Evolutionary conservation across 2,888 invertebrate species (phyloP).

Genomic region (Ornithoptera alexandrae): DNA sequence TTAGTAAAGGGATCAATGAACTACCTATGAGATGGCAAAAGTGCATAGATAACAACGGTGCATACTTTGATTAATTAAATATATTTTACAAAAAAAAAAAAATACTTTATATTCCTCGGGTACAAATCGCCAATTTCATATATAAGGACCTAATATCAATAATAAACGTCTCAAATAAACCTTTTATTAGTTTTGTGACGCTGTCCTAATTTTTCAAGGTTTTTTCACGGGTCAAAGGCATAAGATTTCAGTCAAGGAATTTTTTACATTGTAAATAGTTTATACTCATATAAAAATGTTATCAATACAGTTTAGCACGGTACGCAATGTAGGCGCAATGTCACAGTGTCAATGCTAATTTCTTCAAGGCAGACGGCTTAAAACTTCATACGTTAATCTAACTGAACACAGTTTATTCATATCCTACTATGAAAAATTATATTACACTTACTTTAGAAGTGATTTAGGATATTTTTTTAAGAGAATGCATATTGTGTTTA

Average conservation of each 20-base stretch:
- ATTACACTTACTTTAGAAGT: background rate
- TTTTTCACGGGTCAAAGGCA: slow-evolving; percentile 4
- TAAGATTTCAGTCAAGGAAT: slow-evolving; percentile 19
- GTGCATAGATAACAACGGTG: no score
- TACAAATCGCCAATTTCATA: no score
- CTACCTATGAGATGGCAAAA: no score
- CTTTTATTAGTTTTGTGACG: background rate
- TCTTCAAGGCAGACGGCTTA: slow-evolving; percentile 26
- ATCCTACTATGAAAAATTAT: background rate
- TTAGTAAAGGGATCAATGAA: no score
- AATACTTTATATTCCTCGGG: no score
- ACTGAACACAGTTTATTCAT: slow-evolving; percentile 1
- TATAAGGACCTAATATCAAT: background rate
- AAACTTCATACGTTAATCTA: slow-evolving; percentile 19
- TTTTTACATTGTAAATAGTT: slow-evolving; percentile 14
- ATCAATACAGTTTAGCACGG: slow-evolving; percentile 28
- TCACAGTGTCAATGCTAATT: slow-evolving; percentile 28
- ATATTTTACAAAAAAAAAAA: no score
- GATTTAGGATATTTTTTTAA: no score
- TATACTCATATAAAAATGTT: slow-evolving; percentile 26
- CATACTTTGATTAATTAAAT: no score
- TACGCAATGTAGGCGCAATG: slow-evolving; percentile 26
- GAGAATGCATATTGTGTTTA: no score
- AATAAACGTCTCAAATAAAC: background rate
- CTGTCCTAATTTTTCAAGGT: background rate